These are phyloP conservation scores for Colistium nudipinnis DNA, from an alignment of 2,113 vertebrate genomes.

Conservation along the genomic window DNA sequence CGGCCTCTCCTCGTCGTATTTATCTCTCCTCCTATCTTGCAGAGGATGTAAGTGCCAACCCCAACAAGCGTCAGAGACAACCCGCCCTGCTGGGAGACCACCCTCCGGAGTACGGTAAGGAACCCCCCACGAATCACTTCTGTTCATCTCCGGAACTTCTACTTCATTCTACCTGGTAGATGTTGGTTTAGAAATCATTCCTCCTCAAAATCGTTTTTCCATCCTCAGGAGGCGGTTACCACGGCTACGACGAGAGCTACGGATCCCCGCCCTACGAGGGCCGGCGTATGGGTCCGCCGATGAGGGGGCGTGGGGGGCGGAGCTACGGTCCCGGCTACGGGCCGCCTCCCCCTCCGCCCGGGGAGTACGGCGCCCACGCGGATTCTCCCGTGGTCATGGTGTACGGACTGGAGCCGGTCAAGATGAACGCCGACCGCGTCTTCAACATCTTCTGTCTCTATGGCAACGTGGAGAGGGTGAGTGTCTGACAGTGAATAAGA, in stretches of 20 bases:
- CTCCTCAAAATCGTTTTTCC: background rate
- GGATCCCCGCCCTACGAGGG: conserved; percentile 89
- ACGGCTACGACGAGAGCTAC: conserved; percentile 92
- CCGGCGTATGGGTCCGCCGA: conserved; percentile 90
- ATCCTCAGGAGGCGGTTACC: conserved; percentile 83
- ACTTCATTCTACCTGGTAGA: too few species aligned
- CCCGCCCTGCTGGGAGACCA: conserved; percentile 92
- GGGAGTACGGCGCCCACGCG: conserved; percentile 88
- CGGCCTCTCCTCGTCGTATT: background rate
- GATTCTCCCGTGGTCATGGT: conserved; percentile 93
- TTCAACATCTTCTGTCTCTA: conserved; percentile 96
- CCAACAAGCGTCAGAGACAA: conserved; percentile 92
- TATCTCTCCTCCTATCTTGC: conserved; percentile 17
- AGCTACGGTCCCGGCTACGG: conserved; percentile 85
- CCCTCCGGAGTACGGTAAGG: conserved; percentile 89
- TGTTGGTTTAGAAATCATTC: background rate
- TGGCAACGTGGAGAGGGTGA: conserved; percentile 93
- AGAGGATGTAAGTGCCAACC: conserved; percentile 88
- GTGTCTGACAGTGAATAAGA: too few species aligned
- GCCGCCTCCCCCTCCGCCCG: conserved; percentile 87
- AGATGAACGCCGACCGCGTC: conserved; percentile 92
- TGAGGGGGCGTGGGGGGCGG: conserved; percentile 84
- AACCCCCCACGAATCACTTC: too few species aligned
- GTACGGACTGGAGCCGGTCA: conserved; percentile 89
- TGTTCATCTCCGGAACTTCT: too few species aligned